A percentile compares a stretch with the other conserved stretches of the same genome.
Conservation (phyloP, 2,113 vertebrate genomes). For the Antigone vipio region DNA sequence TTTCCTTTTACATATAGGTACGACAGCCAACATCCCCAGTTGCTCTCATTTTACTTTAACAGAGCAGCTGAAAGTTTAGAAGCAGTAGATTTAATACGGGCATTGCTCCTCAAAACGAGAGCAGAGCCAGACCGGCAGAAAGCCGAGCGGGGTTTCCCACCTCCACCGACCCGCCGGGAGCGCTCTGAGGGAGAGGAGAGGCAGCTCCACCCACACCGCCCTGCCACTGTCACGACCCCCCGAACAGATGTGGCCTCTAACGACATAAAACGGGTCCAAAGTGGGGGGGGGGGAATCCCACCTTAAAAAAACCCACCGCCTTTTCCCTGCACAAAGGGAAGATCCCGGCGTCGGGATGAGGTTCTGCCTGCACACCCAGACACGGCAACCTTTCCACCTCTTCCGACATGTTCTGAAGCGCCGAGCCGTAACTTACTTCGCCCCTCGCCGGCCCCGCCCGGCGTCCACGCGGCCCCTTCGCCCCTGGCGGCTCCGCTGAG, state of each 20-base stretch:
- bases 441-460: background rate
- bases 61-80: too few species aligned
- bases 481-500: background rate
- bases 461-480: too few species aligned
- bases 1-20: background rate
- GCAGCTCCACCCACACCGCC: too few species aligned
- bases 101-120: fast-evolving
- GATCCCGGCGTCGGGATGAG: fast-evolving
- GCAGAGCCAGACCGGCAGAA: background rate
- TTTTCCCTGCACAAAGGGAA: background rate
- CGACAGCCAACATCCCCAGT: fast-evolving
- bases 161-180: background rate
- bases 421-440: too few species aligned
- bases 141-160: too few species aligned
- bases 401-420: background rate
- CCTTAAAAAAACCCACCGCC: background rate
- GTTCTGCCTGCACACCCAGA: background rate
- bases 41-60: background rate
- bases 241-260: background rate
- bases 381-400: too few species aligned
- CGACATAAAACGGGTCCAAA: background rate
- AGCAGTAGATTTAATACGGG: fast-evolving
- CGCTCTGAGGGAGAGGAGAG: too few species aligned
- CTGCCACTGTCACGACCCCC: too few species aligned
- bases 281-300: too few species aligned